phyloP scores from a whole-genome alignment of 2,888 invertebrate genomes.

The Nysson spinosus region DNA sequence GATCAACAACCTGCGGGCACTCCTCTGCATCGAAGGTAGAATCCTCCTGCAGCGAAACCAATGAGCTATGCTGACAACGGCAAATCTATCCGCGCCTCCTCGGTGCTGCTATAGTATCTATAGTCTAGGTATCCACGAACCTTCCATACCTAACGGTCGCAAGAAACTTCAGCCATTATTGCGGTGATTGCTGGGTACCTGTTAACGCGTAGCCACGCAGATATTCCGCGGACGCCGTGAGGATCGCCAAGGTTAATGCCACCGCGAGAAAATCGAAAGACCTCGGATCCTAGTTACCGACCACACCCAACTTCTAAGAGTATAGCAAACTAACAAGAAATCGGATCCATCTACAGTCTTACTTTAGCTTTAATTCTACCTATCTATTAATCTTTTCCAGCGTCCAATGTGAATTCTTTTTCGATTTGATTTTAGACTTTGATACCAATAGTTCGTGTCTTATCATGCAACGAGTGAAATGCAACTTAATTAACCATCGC shows the following conservation, averaged over 20 bases:
- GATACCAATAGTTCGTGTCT: too few relatives aligned
- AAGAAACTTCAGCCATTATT: slow-evolving; percentile 61
- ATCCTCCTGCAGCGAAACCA: slow-evolving; percentile 53
- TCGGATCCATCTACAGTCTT: neutral
- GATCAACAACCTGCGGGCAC: slow-evolving; percentile 72
- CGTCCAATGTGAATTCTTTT: too few relatives aligned
- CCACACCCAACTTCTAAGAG: slow-evolving; percentile 48
- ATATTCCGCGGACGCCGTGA: slow-evolving; percentile 46
- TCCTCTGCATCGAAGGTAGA: slow-evolving; percentile 57
- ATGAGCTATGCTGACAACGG: slow-evolving; percentile 59
- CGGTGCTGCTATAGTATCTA: slow-evolving; percentile 24
- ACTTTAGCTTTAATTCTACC: neutral
- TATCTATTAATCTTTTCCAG: too few relatives aligned
- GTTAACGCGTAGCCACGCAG: slow-evolving; percentile 60
- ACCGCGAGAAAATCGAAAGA: slow-evolving; percentile 38
- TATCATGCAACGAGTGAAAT: too few relatives aligned
- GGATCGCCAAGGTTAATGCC: slow-evolving; percentile 69
- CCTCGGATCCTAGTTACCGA: slow-evolving; percentile 52
- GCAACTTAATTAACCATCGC: too few relatives aligned
- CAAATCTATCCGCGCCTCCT: slow-evolving; percentile 56
- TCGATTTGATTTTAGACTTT: too few relatives aligned
- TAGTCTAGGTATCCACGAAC: slow-evolving; percentile 37
- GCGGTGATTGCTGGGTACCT: slow-evolving; percentile 62
- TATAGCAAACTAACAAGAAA: neutral
- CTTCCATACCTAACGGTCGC: slow-evolving; percentile 68